These are phyloP conservation scores for Hirtodrosophila duncani DNA, from an alignment of 2,888 invertebrate species.

Conservation along the genomic window DNA sequence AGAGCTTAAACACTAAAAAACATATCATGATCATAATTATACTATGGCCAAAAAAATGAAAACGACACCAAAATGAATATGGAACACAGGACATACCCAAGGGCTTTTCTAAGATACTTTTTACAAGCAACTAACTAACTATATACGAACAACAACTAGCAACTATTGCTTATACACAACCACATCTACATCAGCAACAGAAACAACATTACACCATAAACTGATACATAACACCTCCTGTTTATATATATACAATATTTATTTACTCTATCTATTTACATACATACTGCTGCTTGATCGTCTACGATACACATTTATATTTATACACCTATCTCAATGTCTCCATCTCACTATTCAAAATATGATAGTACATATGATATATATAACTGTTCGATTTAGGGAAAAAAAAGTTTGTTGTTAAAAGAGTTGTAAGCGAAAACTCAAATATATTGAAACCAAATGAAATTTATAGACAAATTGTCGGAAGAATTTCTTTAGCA, in stretches of 20 bases:
- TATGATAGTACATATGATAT: neutral
- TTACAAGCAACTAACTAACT: conserved; percentile 50
- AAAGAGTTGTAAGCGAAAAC: too few relatives aligned
- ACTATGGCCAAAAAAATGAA: conserved; percentile 47
- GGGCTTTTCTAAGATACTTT: conserved; percentile 65
- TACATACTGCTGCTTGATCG: conserved; percentile 35
- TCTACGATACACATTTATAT: conserved; percentile 22
- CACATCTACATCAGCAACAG: conserved; percentile 21
- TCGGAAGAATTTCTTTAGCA: too few relatives aligned
- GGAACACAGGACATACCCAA: conserved; percentile 44
- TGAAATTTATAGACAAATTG: too few relatives aligned
- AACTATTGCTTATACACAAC: conserved; percentile 24
- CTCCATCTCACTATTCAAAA: conserved; percentile 17
- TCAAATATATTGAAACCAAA: too few relatives aligned
- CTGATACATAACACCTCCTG: too few relatives aligned
- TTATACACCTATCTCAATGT: conserved; percentile 23
- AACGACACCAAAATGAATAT: too few relatives aligned
- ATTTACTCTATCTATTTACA: conserved; percentile 58
- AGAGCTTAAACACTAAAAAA: conserved; percentile 58
- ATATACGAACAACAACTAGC: conserved; percentile 20
- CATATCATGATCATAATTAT: conserved; percentile 35
- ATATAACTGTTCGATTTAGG: neutral
- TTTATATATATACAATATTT: conserved; percentile 10
- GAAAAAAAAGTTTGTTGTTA: too few relatives aligned
- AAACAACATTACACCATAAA: conserved; percentile 21